These are phyloP conservation scores for Neomorphus geoffroyi DNA, from an alignment of 2,797 vertebrate species.

Conservation along the genomic window DNA sequence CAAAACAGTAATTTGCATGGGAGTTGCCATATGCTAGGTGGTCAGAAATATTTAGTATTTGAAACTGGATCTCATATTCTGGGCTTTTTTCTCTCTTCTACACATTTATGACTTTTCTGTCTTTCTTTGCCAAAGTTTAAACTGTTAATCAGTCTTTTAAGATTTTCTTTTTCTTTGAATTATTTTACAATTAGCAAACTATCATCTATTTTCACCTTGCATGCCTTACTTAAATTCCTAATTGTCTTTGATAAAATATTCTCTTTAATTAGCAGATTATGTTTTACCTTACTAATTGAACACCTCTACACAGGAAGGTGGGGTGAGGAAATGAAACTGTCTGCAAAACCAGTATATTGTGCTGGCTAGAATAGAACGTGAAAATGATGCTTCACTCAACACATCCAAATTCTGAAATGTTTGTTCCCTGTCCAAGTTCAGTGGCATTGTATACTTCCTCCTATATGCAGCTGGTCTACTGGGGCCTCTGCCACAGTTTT, in stretches of 20 bases:
- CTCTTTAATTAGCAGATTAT: not conserved
- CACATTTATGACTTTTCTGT: not conserved
- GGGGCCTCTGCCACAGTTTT: not conserved
- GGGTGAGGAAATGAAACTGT: not conserved
- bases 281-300: conserved; percentile 2
- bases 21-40: not conserved
- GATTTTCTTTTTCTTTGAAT: not conserved
- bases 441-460: not conserved
- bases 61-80: not conserved
- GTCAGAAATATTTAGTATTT: not conserved
- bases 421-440: not conserved
- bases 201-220: not conserved
- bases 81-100: not conserved
- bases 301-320: not conserved
- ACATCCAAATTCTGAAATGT: not conserved
- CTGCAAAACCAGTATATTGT: not conserved
- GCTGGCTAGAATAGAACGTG: not conserved
- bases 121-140: not conserved
- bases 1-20: not conserved
- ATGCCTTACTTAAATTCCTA: not conserved
- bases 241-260: not conserved
- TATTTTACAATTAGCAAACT: not conserved
- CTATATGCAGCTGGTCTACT: not conserved
- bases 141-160: not conserved
- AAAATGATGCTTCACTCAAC: not conserved